Base-by-base conservation (phyloP, 2,113 vertebrate species). In the Motacilla alba region DNA sequence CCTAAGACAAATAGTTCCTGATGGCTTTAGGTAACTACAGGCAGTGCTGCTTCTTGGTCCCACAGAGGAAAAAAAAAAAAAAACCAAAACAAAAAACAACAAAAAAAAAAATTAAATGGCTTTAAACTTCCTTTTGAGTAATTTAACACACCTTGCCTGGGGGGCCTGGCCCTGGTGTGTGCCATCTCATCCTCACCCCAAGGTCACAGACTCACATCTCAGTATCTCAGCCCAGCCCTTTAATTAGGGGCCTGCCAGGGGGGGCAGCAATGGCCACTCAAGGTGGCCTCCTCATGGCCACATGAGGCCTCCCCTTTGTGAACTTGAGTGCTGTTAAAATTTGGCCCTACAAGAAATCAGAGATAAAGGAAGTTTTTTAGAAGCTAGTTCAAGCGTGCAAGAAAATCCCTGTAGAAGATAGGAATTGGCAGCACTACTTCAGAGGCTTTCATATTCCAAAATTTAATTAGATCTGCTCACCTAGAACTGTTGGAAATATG, bases 381-480 rank as follows among this genome's bases (percentile, higher is more conserved):
- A 79, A 92, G 58, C 18, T 59, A 27, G 22, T 47, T 93, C 79
- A 92, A 90, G 55, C 35, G 3, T 11, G 6, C 23, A 58, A 84
- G 68, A 94, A 91, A 95, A 94, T 90, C 83, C 58, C 14, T 37
- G 27, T 75, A 76, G 82, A 93, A 95, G 69, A 85, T 44, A 31
- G 30, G 62, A 95, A 93, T 59, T 83, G 68, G 78, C 60, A 83
- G 91, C 82, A 64, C 83, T 90, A 89, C 74, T 94, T 96, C 73
- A 94, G 88, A 96, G 82, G 60, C 74, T 90, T 94, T 93, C 90
- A 41, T 83, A 94, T 97, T 92, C 91, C 88, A 95, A 88, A 93
- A 86, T 95, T 87, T 94, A 96, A 93, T 96, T 89, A 94, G 81
- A 64, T 88, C 47, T 93, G 39, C 88, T 92, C 83, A 89, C 88